Evolutionary conservation across 2,797 vertebrate species (phyloP).

Genomic region (Taeniopygia guttata): DNA sequence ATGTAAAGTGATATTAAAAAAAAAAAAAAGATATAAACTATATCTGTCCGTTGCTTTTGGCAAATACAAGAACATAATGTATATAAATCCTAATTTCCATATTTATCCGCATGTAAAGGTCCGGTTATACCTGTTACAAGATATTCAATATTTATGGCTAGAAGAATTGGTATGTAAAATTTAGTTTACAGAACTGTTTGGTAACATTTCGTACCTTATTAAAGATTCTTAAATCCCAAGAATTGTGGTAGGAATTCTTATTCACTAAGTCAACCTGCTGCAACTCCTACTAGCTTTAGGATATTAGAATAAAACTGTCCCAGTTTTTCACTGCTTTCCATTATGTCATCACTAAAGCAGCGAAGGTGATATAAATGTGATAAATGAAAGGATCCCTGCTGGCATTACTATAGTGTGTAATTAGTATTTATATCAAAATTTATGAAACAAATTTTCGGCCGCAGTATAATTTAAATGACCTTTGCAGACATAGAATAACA

Average conservation of each 20-base stretch:
- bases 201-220: constrained; percentile 99
- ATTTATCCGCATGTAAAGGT: constrained; percentile 99
- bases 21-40: constrained; percentile 87
- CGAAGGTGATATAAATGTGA: constrained; percentile 77
- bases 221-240: constrained; percentile 95
- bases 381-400: constrained; percentile 80
- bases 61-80: constrained; percentile 94
- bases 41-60: constrained; percentile 96
- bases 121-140: constrained; percentile 96
- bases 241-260: constrained; percentile 88
- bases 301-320: constrained; percentile 62
- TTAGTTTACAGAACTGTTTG: constrained; percentile 99
- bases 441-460: constrained; percentile 80
- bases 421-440: constrained; percentile 84
- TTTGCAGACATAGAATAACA: constrained; percentile 78
- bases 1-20: constrained; percentile 99
- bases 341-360: constrained; percentile 67
- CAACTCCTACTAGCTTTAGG: constrained; percentile 68
- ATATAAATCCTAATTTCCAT: constrained; percentile 98
- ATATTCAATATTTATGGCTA: constrained; percentile 99
- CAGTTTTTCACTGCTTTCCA: constrained; percentile 60
- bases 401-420: constrained; percentile 76
- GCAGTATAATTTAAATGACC: constrained; percentile 81
- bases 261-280: constrained; percentile 75
- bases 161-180: constrained; percentile 99